These are phyloP conservation scores for Megaleporinus macrocephalus DNA, from an alignment of 2,113 vertebrate species.

Conservation along the genomic window DNA sequence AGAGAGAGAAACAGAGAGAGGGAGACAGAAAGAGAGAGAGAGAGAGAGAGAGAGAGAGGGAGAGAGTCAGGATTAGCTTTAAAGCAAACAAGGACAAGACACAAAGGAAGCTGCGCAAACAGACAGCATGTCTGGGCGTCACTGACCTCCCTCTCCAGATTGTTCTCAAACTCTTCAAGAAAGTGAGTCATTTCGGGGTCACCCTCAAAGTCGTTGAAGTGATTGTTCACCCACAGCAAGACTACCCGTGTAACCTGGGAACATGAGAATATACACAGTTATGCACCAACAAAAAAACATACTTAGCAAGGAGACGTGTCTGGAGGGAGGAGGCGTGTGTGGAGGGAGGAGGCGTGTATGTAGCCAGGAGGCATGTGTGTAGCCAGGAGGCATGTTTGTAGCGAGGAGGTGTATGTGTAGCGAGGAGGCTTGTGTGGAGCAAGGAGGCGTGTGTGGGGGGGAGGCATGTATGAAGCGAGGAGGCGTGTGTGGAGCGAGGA, in stretches of 20 bases:
- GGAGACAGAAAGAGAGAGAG: too few species aligned
- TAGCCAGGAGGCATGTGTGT: too few species aligned
- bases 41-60: too few species aligned
- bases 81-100: not conserved
- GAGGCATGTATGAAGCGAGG: not conserved
- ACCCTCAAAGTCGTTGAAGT: slow-evolving; percentile 99
- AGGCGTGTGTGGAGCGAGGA: not conserved
- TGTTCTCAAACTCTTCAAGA: slow-evolving; percentile 98
- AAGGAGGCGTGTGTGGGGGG: not conserved
- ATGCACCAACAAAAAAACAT: not conserved
- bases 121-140: not conserved
- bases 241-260: slow-evolving; percentile 98
- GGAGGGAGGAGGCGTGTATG: too few species aligned
- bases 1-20: too few species aligned
- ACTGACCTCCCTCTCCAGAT: slow-evolving; percentile 95
- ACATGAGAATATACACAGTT: slow-evolving; percentile 33
- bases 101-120: too few species aligned
- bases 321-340: not conserved
- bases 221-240: slow-evolving; percentile 99
- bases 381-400: too few species aligned
- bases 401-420: too few species aligned
- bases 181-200: slow-evolving; percentile 95
- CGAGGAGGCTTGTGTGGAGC: too few species aligned
- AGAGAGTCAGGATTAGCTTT: too few species aligned
- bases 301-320: too few species aligned